Conservation (phyloP, 2,113 vertebrate species). For the Ochotona curzoniae region DNA sequence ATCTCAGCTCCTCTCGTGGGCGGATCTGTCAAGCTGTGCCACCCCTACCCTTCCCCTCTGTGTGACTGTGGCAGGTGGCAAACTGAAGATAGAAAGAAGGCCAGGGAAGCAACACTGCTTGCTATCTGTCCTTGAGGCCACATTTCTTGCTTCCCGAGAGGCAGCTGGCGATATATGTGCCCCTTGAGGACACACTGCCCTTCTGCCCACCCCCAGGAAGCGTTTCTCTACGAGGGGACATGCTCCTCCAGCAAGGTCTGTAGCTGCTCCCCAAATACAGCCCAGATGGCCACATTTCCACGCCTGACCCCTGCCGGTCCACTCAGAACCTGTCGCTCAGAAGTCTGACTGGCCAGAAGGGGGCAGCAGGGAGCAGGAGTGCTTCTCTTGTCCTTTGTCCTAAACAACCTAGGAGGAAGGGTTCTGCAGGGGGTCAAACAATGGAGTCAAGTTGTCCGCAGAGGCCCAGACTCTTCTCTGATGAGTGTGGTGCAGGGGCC, state of each 20-base stretch:
- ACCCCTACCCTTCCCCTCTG: too few relatives aligned
- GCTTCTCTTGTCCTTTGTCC: too few relatives aligned
- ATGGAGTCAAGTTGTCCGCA: background rate
- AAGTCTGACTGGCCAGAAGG: conserved; percentile 23
- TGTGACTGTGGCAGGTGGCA: background rate
- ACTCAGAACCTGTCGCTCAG: background rate
- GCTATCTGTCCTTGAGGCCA: background rate
- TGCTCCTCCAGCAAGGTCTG: background rate
- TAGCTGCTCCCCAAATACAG: background rate
- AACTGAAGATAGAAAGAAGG: background rate
- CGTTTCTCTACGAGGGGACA: background rate
- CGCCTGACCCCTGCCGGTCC: background rate
- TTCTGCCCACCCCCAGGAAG: background rate
- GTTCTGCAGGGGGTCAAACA: background rate
- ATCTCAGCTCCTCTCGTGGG: background rate
- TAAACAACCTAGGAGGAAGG: background rate
- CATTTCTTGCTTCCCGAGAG: background rate
- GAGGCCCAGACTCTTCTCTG: background rate
- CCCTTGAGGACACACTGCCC: background rate
- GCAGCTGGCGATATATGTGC: background rate
- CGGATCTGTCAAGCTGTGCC: too few relatives aligned
- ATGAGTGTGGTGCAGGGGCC: background rate
- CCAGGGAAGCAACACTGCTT: background rate
- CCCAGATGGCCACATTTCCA: background rate
- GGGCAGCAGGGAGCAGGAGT: background rate